These are phyloP conservation scores for Microtus pennsylvanicus DNA, from an alignment of 2,113 vertebrate species.

Conservation along the genomic window DNA sequence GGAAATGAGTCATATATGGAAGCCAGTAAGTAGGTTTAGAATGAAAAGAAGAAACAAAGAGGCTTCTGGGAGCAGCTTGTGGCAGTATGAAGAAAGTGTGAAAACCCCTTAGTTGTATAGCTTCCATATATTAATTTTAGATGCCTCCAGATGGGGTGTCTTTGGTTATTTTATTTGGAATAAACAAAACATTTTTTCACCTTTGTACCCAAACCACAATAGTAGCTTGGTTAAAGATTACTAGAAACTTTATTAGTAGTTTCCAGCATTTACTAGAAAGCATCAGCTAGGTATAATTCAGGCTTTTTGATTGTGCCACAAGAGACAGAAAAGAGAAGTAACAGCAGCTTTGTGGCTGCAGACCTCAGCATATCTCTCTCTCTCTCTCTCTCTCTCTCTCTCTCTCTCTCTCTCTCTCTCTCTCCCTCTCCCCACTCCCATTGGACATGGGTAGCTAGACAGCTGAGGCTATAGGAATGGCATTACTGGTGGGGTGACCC, in stretches of 20 bases:
- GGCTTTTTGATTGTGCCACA: background rate
- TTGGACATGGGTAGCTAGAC: background rate
- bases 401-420: background rate
- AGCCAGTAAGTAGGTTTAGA: background rate
- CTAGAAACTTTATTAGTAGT: background rate
- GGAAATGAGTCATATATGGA: background rate
- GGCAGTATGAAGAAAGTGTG: too few species aligned
- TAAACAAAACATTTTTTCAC: background rate
- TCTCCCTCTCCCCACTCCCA: background rate
- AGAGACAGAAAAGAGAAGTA: background rate
- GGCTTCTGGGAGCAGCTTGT: background rate
- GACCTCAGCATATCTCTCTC: background rate
- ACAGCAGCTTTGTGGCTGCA: background rate
- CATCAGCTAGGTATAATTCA: background rate
- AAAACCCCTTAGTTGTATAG: background rate
- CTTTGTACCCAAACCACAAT: background rate
- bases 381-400: background rate
- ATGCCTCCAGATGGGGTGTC: background rate
- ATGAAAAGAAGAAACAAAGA: background rate
- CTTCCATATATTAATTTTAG: conserved; percentile 29
- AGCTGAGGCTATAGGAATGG: background rate
- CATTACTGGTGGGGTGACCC: background rate
- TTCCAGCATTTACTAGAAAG: background rate
- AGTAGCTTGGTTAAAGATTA: background rate
- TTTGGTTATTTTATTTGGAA: conserved; percentile 33